Conservation (phyloP, 2,113 vertebrate genomes). For the Sinocyclocheilus anshuiensis region DNA sequence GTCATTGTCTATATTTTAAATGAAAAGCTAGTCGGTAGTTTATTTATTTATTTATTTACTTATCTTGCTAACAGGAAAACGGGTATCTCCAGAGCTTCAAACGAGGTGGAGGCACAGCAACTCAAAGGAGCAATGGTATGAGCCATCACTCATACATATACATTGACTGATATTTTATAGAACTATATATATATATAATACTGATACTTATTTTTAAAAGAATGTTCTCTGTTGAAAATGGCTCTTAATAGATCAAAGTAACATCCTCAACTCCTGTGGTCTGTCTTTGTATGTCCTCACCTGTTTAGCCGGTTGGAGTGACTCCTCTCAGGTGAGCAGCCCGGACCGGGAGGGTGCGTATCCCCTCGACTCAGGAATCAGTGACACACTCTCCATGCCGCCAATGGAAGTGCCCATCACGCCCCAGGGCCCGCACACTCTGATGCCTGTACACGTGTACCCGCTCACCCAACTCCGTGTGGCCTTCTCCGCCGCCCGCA, state of each 20-base stretch:
- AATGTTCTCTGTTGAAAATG: too few species aligned
- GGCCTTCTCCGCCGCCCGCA: constrained; percentile 92
- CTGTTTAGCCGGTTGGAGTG: constrained; percentile 82
- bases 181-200: neutral
- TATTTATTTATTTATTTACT: neutral
- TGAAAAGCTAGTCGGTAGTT: too few species aligned
- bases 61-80: constrained; percentile 74
- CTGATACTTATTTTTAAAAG: neutral
- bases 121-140: constrained; percentile 71
- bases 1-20: neutral
- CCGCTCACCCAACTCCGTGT: constrained; percentile 88
- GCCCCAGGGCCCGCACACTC: constrained; percentile 75
- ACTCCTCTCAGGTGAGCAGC: constrained; percentile 93
- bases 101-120: constrained; percentile 72
- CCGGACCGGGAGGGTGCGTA: constrained; percentile 86
- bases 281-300: neutral
- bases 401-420: constrained; percentile 83
- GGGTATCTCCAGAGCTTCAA: constrained; percentile 72
- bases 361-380: constrained; percentile 87
- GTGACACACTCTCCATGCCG: constrained; percentile 86
- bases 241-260: too few species aligned
- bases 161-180: neutral
- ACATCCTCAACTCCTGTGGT: too few species aligned
- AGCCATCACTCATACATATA: neutral
- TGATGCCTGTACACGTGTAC: constrained; percentile 88